Base-by-base conservation (phyloP, 2,797 vertebrate species). In the Manis crassicaudata region DNA sequence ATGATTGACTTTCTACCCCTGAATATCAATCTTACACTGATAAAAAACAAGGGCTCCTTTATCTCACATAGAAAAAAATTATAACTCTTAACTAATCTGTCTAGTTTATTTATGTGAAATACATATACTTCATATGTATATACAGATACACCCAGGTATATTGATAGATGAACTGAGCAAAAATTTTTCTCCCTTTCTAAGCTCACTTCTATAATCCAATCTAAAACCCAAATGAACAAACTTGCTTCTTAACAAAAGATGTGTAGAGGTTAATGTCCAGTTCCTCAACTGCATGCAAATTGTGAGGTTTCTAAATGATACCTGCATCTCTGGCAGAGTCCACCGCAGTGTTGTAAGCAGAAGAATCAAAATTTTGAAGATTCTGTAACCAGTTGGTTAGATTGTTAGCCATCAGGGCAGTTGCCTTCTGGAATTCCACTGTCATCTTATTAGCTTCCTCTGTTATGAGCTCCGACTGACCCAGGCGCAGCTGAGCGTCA, bases 311-410 rank as follows among this genome's bases (percentile, higher is more conserved):
- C 17, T 80, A 35, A 70, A 67, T 8, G 27, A 65, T 99, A 99
- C 99, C 99, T 99, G 99, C 99, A 96, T 99, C 99, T 18, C 98
- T 99, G 5, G 99, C 99, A 43, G 99, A 99, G 86, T 98, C 80
- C 88, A 99, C 98, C 4, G 99, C 99, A 13, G 97, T 98, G 56
- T 99, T 98, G 0, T 99, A 99, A 11, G 98, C 99, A 2, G 88
- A 97, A n/a, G 99, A 98, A 56, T 99, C 98, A 6, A 99, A 98
- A 67, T 98, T 99, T 65, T 97, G 99, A 97, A 99, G 98, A 94
- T 99, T 99, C 94, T 97, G 98, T 56, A 99, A 98, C 99, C 99
- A 99, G 96, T 98, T 63, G 95, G 98, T 98, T 93, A 99, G 98
- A 3, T 98, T 99, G 94, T 92, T 97, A 80, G 97, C 98, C 97